Base-by-base conservation (phyloP, 2,797 vertebrate species). In the Gymnothorax javanicus region DNA sequence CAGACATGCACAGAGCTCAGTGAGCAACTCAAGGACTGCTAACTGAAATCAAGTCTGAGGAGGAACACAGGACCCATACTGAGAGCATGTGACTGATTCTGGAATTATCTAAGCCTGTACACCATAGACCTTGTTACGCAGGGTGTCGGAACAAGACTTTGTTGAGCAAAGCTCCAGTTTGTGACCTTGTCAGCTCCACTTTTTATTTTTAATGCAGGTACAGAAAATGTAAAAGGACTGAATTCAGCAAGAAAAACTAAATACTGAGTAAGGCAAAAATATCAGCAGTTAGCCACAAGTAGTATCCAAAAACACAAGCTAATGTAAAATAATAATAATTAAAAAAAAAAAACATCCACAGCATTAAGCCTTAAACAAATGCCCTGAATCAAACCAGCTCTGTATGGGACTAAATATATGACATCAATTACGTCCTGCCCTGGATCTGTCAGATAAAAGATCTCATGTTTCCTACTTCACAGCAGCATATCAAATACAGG, bases 1-100 rank as follows among this genome's bases (percentile, higher is more conserved):
- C 33, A 57, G n/a, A 20, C 52, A 73, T 23, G 87, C 6, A 89
- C 43, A 84, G 17, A 67, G 67, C 33, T 8, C 43, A n/a, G 25
- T 11, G 7, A 67, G 52, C 69, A n/a, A 1, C 4, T 8, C 12
- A 52, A 81, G 56, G 23, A 81, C 50, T 81, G 23, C 50, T 56
- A 0, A 58, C 54, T 58, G 54, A 73, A 79, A 73, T 25, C n/a
- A 11, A 58, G 15, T 79, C 57, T 11, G 57, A 2, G 52, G 13
- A 50, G 57, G 57, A 77, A 59, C 69, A 20, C 27, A 13, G 9
- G n/a, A 43, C 33, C 71, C 71, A 75, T 13, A 43, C 33, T 43
- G 71, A 75, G 54, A 52, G 12, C 11, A 2, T 17, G 13, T 4
- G 23, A 8, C 75, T 52, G 43, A 52, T 17, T 79, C 54, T 54